A percentile compares a stretch with the other conserved stretches of the same genome.
These are phyloP conservation scores for Smittia sp. DNA, from an alignment of 2,888 invertebrate genomes.

Conservation along the genomic window DNA sequence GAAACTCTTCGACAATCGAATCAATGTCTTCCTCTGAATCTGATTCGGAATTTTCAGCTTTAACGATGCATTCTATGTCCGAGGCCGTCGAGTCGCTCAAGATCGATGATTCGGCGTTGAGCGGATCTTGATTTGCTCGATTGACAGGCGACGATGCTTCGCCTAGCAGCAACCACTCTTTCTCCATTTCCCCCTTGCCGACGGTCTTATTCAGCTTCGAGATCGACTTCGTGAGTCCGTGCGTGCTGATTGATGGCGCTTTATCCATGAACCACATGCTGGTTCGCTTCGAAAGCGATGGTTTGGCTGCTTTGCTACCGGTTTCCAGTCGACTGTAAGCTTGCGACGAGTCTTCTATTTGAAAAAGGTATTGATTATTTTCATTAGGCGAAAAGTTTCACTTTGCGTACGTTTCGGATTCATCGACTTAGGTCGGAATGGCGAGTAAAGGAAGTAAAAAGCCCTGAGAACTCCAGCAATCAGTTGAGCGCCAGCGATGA, in stretches of 20 bases:
- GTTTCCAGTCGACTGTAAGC: conserved; percentile 50
- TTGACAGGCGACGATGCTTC: conserved; percentile 51
- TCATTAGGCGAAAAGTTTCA: not conserved
- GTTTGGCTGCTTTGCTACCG: conserved; percentile 41
- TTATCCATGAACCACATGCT: conserved; percentile 42
- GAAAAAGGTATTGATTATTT: not conserved
- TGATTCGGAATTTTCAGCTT: conserved; percentile 41
- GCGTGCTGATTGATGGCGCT: conserved; percentile 30
- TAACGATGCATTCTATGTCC: conserved; percentile 43
- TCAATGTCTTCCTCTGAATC: conserved; percentile 64
- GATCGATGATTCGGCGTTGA: conserved; percentile 52
- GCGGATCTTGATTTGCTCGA: conserved; percentile 43
- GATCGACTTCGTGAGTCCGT: conserved; percentile 45
- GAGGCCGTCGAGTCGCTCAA: conserved; percentile 48
- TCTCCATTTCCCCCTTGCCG: conserved; percentile 50
- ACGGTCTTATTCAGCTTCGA: conserved; percentile 46
- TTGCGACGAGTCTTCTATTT: conserved; percentile 49
- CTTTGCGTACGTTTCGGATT: conserved; percentile 48
- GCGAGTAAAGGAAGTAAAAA: conserved; percentile 52
- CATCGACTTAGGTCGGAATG: conserved; percentile 52
- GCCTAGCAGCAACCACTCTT: conserved; percentile 53
- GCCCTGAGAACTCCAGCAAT: conserved; percentile 49
- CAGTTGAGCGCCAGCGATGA: conserved; percentile 52
- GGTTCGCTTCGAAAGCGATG: conserved; percentile 19
- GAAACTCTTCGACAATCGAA: conserved; percentile 73